Conservation (phyloP, 2,113 vertebrate genomes). For the Colius striatus region DNA sequence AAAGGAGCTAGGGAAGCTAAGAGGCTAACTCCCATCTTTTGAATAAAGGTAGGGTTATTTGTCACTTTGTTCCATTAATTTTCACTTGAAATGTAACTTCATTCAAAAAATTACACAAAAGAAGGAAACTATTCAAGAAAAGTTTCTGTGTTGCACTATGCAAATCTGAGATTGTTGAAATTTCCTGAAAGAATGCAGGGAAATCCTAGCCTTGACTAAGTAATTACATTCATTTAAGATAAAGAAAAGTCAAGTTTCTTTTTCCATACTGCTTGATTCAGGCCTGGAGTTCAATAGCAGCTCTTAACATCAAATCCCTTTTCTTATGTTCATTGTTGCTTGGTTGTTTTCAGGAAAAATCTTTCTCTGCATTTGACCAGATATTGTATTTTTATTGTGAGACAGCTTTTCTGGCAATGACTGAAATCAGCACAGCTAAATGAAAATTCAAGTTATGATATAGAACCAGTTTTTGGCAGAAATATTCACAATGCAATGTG, state of each 20-base stretch:
- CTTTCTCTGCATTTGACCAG: neutral
- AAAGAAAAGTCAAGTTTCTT: neutral
- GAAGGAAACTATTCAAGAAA: neutral
- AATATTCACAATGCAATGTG: neutral
- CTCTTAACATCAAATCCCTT: neutral
- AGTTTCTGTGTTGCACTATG: neutral
- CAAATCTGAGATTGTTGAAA: neutral
- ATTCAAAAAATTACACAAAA: neutral
- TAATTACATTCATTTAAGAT: neutral
- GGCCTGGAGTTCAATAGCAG: neutral
- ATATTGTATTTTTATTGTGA: neutral
- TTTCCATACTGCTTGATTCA: neutral
- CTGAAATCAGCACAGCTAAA: neutral
- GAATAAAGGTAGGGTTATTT: neutral
- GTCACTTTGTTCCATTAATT: neutral
- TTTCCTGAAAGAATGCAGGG: neutral
- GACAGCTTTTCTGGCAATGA: neutral
- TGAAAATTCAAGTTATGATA: conserved; percentile 8
- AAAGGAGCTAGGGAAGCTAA: neutral
- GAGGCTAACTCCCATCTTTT: neutral
- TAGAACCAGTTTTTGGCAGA: neutral
- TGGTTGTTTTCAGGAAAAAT: neutral
- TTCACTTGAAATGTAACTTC: neutral
- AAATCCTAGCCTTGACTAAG: neutral
- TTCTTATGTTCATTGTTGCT: neutral